Conservation (phyloP, 2,113 vertebrate species). For the Ascaphus truei region DNA sequence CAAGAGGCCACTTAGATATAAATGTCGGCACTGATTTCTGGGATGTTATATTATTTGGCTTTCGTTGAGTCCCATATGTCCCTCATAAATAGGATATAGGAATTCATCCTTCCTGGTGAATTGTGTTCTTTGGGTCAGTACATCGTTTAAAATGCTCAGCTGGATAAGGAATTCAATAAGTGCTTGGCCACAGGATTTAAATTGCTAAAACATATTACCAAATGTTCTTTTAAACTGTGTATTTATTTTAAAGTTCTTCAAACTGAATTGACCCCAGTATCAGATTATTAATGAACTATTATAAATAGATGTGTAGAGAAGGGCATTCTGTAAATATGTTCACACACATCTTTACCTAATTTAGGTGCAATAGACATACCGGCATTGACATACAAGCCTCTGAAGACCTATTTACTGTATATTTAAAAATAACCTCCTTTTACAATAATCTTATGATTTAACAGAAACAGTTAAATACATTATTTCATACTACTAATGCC, state of each 20-base stretch:
- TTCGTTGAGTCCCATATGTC: constrained; percentile 28
- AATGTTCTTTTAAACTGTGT: not conserved
- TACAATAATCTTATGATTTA: too few species aligned
- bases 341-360: too few species aligned
- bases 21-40: constrained; percentile 21
- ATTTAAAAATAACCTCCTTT: too few species aligned
- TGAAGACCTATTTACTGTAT: too few species aligned
- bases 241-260: not conserved
- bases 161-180: constrained; percentile 17
- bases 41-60: constrained; percentile 33
- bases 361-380: too few species aligned
- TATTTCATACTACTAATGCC: too few species aligned
- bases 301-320: too few species aligned
- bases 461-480: too few species aligned
- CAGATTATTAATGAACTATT: too few species aligned
- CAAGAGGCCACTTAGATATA: constrained; percentile 23
- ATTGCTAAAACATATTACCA: constrained; percentile 13
- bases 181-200: constrained; percentile 7
- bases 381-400: too few species aligned
- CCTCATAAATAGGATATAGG: constrained; percentile 28
- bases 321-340: not conserved
- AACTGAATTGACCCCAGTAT: too few species aligned
- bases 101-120: constrained; percentile 24
- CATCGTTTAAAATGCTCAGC: constrained; percentile 31
- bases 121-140: constrained; percentile 23